These are phyloP conservation scores for Centropyge bicolor DNA, from an alignment of 2,797 vertebrate genomes.

Conservation along the genomic window DNA sequence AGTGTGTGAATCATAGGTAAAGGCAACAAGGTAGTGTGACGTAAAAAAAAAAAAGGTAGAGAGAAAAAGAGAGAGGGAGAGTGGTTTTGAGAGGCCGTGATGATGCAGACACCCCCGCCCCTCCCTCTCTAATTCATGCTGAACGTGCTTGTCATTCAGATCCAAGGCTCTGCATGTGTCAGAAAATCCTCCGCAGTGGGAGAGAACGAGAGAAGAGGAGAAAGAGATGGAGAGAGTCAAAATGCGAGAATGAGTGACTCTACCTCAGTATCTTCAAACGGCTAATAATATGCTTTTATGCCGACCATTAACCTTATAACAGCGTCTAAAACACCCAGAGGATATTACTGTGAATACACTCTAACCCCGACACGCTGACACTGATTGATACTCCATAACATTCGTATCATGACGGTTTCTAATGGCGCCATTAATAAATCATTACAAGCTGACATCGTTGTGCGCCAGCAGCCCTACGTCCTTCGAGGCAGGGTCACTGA, in stretches of 20 bases:
- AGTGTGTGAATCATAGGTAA: slow-evolving; percentile 56
- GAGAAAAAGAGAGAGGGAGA: not conserved
- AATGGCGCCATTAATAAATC: slow-evolving; percentile 76
- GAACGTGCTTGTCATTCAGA: slow-evolving; percentile 67
- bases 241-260: not conserved
- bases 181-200: slow-evolving; percentile 56
- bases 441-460: slow-evolving; percentile 56
- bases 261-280: not conserved
- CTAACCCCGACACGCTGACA: slow-evolving; percentile 4
- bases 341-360: not conserved
- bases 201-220: slow-evolving; percentile 18
- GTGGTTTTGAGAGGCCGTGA: slow-evolving; percentile 40
- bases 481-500: slow-evolving; percentile 51
- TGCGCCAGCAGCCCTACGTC: slow-evolving; percentile 37
- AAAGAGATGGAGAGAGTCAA: slow-evolving; percentile 4
- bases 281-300: slow-evolving; percentile 10
- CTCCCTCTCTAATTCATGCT: slow-evolving; percentile 36
- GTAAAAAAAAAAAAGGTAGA: slow-evolving; percentile 16
- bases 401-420: slow-evolving; percentile 54
- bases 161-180: slow-evolving; percentile 56
- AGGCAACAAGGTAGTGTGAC: slow-evolving; percentile 31
- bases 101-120: slow-evolving; percentile 58
- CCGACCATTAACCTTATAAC: not conserved
- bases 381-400: slow-evolving; percentile 40
- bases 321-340: not conserved